These are phyloP conservation scores for Holocentrus rufus DNA, from an alignment of 2,797 vertebrate species.

Conservation along the genomic window DNA sequence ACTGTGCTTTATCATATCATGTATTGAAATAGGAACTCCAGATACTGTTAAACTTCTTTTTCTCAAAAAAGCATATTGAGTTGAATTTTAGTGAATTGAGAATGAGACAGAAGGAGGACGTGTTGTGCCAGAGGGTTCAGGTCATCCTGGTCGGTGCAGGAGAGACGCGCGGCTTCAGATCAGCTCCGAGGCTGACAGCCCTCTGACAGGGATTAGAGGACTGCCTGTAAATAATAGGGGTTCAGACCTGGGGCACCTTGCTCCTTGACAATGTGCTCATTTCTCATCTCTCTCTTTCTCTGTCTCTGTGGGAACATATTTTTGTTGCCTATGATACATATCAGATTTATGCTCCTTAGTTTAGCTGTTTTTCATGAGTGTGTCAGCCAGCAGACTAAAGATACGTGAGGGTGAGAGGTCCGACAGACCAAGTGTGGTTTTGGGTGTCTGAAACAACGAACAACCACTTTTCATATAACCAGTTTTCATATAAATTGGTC, in stretches of 20 bases:
- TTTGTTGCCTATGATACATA: background rate
- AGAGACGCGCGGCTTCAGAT: slow-evolving; percentile 59
- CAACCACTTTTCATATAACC: background rate
- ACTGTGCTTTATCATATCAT: too few relatives aligned
- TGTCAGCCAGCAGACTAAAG: background rate
- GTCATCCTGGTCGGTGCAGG: slow-evolving; percentile 40
- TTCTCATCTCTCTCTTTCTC: slow-evolving; percentile 40
- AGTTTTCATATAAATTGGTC: slow-evolving; percentile 11
- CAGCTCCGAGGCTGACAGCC: slow-evolving; percentile 68
- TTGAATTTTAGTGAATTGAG: too few relatives aligned
- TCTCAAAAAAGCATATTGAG: too few relatives aligned
- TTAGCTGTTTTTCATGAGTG: background rate
- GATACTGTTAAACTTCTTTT: too few relatives aligned
- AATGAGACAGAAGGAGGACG: slow-evolving; percentile 19
- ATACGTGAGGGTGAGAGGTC: background rate
- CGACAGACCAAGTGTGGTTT: slow-evolving; percentile 14
- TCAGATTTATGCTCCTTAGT: background rate
- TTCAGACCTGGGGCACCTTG: slow-evolving; percentile 66
- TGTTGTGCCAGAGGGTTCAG: slow-evolving; percentile 39
- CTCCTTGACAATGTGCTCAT: slow-evolving; percentile 53
- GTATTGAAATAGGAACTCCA: too few relatives aligned
- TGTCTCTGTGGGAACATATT: slow-evolving; percentile 20
- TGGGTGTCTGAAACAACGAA: slow-evolving; percentile 18
- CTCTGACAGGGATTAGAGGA: slow-evolving; percentile 67
- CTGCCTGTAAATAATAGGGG: slow-evolving; percentile 73